These are phyloP conservation scores for Lasioglossum leucozonium DNA, from an alignment of 2,888 invertebrate species.

Conservation along the genomic window DNA sequence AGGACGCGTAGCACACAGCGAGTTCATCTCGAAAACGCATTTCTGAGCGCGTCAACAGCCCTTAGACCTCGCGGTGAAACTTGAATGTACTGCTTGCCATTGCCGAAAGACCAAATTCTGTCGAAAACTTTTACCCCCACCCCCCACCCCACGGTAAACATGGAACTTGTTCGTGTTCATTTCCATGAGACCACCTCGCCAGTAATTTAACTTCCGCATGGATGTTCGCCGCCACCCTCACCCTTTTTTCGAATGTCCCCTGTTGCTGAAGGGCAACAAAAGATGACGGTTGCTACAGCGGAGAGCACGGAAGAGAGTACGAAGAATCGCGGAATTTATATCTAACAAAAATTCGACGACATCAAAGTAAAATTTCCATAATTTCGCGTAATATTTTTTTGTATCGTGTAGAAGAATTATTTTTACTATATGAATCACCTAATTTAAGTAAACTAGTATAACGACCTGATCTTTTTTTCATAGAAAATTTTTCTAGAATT, in stretches of 20 bases:
- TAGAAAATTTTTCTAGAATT: too few relatives aligned
- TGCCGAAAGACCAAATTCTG: conserved; percentile 63
- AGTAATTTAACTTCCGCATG: conserved; percentile 63
- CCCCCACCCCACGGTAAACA: conserved; percentile 59
- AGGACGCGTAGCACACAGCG: conserved; percentile 5
- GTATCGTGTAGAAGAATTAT: too few relatives aligned
- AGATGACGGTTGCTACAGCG: not conserved
- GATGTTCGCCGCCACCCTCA: not conserved
- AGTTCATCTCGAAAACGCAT: conserved; percentile 70
- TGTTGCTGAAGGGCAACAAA: not conserved
- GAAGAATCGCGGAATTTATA: not conserved
- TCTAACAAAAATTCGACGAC: too few relatives aligned
- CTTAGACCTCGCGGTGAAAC: conserved; percentile 64
- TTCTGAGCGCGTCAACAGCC: conserved; percentile 64
- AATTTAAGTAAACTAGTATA: too few relatives aligned
- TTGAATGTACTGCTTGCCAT: conserved; percentile 56
- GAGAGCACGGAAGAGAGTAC: too few relatives aligned
- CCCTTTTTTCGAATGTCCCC: not conserved
- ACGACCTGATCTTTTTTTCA: too few relatives aligned
- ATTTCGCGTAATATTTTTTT: too few relatives aligned
- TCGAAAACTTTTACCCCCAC: conserved; percentile 64
- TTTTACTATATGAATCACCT: too few relatives aligned
- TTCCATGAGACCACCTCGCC: conserved; percentile 62
- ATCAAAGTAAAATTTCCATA: too few relatives aligned
- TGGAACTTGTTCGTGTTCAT: conserved; percentile 65